Evolutionary conservation across 1,140 invertebrate species (phyloP), one percentile per base, ranked within the genome.

Genomic region (Cydia splendana): DNA sequence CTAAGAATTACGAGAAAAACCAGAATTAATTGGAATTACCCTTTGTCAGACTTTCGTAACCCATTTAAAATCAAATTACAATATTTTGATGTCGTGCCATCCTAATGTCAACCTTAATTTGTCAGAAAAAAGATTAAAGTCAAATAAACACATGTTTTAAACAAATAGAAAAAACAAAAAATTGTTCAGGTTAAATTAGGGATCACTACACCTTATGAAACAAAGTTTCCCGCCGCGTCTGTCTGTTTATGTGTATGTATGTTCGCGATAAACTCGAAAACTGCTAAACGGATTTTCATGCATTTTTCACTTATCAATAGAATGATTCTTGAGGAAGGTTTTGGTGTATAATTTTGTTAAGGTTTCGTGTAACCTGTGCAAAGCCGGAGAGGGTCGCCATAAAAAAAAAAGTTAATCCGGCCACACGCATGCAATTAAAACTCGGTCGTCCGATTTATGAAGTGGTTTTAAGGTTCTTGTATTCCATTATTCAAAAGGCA

Each of bases 21-120:
- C 65, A 28, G 62, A 65, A 65, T 65, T 65, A 65, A 65, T 65
- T 67, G 28, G 28, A 38, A 18, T 42, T 71, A 71, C 67, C 67
- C 67, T 71, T 53, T 38, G 18, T n/a, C 48, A 51, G 48, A 51
- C 13, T 53, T 71, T 18, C 13, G 28, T n/a, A 7, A 71, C 30
- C 34, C 12, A 18, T 13, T 38, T 34, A 34, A 38, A 71, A 71
- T 45, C 7, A 71, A 71, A 71, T 71, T 71, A 71, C 34, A 71
- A 42, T n/a, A n/a, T n/a, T 71, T n/a, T 34, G 0, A 42, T 34
- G 28, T n/a, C 28, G 34, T 5, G 15, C 67, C 30, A 34, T 24
- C 7, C 18, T 5, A 20, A 13, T 71, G 30, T n/a, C 30, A 38
- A 71, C 34, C 67, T 45, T n/a, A 71, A 71, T 71, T 45, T 18